These are phyloP conservation scores for Pavo muticus DNA, from an alignment of 2,113 vertebrate genomes.

Conservation along the genomic window DNA sequence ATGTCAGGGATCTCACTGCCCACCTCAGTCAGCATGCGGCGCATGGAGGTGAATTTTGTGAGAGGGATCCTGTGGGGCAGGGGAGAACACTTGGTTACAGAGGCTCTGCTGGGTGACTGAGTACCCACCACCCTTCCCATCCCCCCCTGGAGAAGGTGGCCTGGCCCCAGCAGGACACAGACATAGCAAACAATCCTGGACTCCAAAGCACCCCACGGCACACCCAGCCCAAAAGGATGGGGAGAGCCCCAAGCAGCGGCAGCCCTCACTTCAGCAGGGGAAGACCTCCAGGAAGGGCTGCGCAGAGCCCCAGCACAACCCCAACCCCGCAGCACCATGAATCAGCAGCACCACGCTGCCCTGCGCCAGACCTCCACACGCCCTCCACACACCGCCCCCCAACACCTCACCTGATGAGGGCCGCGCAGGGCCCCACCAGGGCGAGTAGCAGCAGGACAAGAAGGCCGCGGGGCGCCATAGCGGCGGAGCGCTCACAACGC, in stretches of 20 bases:
- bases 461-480: constrained; percentile 33
- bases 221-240: neutral
- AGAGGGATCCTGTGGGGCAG: constrained; percentile 84
- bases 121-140: too few species aligned
- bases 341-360: neutral
- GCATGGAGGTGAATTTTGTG: constrained; percentile 87
- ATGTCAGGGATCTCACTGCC: constrained; percentile 77
- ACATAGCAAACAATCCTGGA: too few species aligned
- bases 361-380: too few species aligned
- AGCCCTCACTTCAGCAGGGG: neutral
- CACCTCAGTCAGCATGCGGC: constrained; percentile 81
- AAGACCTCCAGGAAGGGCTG: too few species aligned
- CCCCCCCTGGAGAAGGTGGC: too few species aligned
- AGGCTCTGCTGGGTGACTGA: neutral
- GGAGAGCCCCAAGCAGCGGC: too few species aligned
- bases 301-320: too few species aligned
- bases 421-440: neutral
- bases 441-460: neutral
- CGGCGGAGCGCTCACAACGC: neutral
- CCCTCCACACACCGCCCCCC: too few species aligned
- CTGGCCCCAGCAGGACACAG: too few species aligned
- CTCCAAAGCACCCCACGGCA: too few species aligned
- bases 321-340: neutral
- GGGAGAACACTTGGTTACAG: neutral
- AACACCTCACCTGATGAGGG: constrained; percentile 61